These are phyloP conservation scores for Drosophila cardini DNA, from an alignment of 1,140 invertebrate species.

Conservation along the genomic window DNA sequence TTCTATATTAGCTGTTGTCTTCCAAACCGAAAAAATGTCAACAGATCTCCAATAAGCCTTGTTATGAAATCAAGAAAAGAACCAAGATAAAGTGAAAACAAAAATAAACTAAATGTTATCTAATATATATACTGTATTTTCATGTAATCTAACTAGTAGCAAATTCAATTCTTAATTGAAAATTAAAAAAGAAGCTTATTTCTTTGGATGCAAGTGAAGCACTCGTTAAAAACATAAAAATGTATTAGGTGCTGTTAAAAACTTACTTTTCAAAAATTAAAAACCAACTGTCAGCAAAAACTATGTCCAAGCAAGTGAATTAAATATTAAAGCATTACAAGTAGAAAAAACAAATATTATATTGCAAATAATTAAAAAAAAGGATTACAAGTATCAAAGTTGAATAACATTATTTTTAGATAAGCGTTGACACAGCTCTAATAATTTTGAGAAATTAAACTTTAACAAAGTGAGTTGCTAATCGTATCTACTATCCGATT, in stretches of 20 bases:
- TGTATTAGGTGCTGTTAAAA: no score
- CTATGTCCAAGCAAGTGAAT: slow-evolving; percentile 33
- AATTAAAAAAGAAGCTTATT: no score
- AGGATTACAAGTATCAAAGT: slow-evolving; percentile 29
- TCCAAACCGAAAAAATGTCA: slow-evolving; percentile 52
- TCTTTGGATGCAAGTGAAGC: no score
- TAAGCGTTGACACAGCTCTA: slow-evolving; percentile 56
- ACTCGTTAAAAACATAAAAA: no score
- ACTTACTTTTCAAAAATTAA: slow-evolving; percentile 30
- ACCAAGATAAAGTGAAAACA: slow-evolving; percentile 34
- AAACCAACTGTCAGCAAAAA: slow-evolving; percentile 22
- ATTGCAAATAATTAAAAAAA: slow-evolving; percentile 11
- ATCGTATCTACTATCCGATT: slow-evolving; percentile 11
- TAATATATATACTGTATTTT: slow-evolving; percentile 1
- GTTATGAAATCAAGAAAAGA: slow-evolving; percentile 25
- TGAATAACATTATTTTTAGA: slow-evolving; percentile 72
- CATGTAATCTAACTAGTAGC: not conserved
- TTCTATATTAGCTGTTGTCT: slow-evolving; percentile 72
- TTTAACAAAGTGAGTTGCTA: slow-evolving; percentile 11
- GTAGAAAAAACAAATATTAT: slow-evolving; percentile 29
- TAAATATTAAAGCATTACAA: slow-evolving; percentile 22
- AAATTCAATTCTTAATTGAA: no score
- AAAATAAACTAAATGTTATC: slow-evolving; percentile 18
- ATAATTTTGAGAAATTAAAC: slow-evolving; percentile 40
- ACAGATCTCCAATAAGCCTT: slow-evolving; percentile 35